These are phyloP conservation scores for Axis porcinus DNA, from an alignment of 2,113 vertebrate genomes.

Conservation along the genomic window DNA sequence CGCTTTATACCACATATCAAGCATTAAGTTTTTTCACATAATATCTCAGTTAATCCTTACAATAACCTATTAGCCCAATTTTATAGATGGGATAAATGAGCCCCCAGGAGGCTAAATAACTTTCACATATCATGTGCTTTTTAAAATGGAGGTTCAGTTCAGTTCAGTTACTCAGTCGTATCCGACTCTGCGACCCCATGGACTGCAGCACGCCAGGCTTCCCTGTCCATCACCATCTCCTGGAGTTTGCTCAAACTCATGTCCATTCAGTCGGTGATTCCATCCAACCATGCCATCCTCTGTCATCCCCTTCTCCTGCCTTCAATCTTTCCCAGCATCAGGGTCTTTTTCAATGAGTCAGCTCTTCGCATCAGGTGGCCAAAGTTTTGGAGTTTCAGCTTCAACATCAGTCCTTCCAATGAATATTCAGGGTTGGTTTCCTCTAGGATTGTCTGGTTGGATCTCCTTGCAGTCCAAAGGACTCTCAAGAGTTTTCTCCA, in stretches of 20 bases:
- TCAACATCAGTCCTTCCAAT: not conserved
- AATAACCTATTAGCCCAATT: not conserved
- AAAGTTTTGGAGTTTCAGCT: not conserved
- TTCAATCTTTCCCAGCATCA: not conserved
- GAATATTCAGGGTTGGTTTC: not conserved
- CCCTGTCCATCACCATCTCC: not conserved
- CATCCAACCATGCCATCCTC: not conserved
- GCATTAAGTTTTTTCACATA: not conserved
- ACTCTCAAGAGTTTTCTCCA: not conserved
- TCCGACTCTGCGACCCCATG: not conserved
- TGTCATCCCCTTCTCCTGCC: not conserved
- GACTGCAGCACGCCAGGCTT: not conserved
- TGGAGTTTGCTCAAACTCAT: not conserved
- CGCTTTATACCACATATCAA: not conserved
- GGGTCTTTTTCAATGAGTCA: not conserved
- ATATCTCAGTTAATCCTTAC: not conserved
- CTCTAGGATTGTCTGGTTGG: not conserved
- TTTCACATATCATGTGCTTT: not conserved
- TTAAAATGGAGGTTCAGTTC: not conserved
- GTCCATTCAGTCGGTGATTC: not conserved
- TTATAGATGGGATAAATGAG: not conserved
- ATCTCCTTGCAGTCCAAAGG: not conserved
- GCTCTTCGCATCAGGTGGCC: not conserved
- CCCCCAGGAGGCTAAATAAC: not conserved
- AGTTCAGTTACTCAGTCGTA: not conserved